Percentiles rank a stretch among this genome's conserved stretches.
Conservation (phyloP, 2,113 vertebrate genomes). For the Peromyscus maniculatus region DNA sequence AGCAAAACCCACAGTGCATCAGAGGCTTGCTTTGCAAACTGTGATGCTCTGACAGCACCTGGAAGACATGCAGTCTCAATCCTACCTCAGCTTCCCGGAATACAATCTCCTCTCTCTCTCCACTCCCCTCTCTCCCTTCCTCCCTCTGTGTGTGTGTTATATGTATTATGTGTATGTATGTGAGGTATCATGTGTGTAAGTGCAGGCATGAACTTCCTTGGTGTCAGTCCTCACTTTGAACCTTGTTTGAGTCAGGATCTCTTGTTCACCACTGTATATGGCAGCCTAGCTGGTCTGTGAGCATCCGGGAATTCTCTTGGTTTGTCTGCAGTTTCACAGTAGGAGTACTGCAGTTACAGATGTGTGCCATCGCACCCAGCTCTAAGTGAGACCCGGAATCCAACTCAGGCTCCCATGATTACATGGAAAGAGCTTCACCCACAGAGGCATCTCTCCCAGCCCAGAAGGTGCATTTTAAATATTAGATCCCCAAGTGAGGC, state of each 20-base stretch:
- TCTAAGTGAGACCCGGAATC: not conserved
- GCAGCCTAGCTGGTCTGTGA: too few species aligned
- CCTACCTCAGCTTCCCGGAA: not conserved
- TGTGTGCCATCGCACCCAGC: too few species aligned
- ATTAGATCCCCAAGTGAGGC: not conserved
- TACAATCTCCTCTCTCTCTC: not conserved
- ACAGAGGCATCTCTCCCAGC: not conserved
- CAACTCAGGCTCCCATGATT: not conserved
- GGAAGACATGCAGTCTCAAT: not conserved
- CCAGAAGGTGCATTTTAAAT: conserved; percentile 1
- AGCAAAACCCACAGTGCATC: not conserved
- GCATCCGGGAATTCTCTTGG: not conserved
- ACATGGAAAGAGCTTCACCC: not conserved
- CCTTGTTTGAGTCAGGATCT: not conserved
- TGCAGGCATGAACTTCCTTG: not conserved
- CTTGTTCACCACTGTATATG: not conserved
- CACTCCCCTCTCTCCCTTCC: not conserved
- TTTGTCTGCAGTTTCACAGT: too few species aligned
- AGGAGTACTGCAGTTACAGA: not conserved
- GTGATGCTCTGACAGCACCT: too few species aligned
- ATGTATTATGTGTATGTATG: too few species aligned
- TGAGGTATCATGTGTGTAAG: not conserved
- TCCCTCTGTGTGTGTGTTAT: not conserved
- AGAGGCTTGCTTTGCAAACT: not conserved
- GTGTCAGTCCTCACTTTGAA: not conserved